A percentile compares a stretch with the other conserved stretches of the same genome.
Conservation (phyloP, 2,797 vertebrate species). For the Tinamus major region DNA sequence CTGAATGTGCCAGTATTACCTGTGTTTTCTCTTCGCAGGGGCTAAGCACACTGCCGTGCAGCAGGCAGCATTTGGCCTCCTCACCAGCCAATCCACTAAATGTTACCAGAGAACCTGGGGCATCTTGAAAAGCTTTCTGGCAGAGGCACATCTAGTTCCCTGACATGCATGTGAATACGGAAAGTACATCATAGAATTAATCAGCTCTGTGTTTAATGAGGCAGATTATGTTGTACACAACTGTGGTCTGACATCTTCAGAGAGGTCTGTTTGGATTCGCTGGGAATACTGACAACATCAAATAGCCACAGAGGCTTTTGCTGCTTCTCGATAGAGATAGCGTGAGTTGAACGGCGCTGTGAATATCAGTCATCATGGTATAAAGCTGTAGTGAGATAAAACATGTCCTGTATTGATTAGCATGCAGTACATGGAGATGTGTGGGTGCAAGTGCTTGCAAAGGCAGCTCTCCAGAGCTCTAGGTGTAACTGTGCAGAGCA, state of each 20-base stretch:
- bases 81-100: too few relatives aligned
- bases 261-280: background rate
- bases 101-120: too few relatives aligned
- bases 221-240: background rate
- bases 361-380: slow-evolving; percentile 35
- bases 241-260: slow-evolving; percentile 11
- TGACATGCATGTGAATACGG: background rate
- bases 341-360: background rate
- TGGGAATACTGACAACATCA: slow-evolving; percentile 52
- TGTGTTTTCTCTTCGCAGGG: too few relatives aligned
- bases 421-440: background rate
- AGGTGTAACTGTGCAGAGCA: background rate
- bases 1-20: too few relatives aligned
- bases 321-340: slow-evolving; percentile 28
- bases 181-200: background rate
- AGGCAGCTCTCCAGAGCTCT: slow-evolving; percentile 1
- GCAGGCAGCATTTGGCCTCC: too few relatives aligned
- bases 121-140: background rate
- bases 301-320: slow-evolving; percentile 47
- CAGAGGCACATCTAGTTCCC: background rate
- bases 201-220: background rate
- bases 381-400: slow-evolving; percentile 59
- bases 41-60: too few relatives aligned
- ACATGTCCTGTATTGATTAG: slow-evolving; percentile 58
- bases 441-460: slow-evolving; percentile 6